These are phyloP conservation scores for Paedocypris sp. DNA, from an alignment of 2,113 vertebrate genomes.

Conservation along the genomic window DNA sequence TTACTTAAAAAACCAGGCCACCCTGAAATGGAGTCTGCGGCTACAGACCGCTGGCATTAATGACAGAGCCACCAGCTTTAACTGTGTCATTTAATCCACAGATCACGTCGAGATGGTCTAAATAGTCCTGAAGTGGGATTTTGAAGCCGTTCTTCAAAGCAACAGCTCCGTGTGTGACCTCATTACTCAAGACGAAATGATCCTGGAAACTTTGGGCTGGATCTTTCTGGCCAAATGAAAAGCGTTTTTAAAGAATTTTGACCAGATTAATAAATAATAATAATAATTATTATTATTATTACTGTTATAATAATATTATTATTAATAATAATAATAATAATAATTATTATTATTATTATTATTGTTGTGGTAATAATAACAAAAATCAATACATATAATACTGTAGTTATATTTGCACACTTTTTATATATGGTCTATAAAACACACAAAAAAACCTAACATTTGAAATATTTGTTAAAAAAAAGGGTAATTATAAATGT, in stretches of 20 bases:
- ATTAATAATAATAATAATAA: no score
- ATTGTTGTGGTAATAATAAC: no score
- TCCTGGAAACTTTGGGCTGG: background rate
- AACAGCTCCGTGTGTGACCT: background rate
- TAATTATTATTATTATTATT: no score
- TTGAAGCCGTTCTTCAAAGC: conserved; percentile 8
- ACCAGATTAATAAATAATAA: background rate
- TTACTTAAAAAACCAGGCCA: conserved; percentile 31
- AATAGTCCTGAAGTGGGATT: conserved; percentile 17
- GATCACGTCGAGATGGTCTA: conserved; percentile 13
- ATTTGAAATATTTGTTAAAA: no score
- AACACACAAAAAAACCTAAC: no score
- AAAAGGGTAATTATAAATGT: no score
- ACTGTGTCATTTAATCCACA: conserved; percentile 19
- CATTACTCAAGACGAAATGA: background rate
- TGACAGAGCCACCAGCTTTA: conserved; percentile 14
- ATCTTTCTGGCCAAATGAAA: no score
- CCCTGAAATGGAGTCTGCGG: conserved; percentile 4
- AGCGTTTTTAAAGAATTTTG: background rate
- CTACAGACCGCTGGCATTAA: background rate
- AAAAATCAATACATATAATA: no score
- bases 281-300: no score
- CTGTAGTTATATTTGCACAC: no score
- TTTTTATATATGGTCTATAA: no score
- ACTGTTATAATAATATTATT: no score